phyloP scores from a whole-genome alignment of 2,888 invertebrate genomes.

The Epiblema foenella region DNA sequence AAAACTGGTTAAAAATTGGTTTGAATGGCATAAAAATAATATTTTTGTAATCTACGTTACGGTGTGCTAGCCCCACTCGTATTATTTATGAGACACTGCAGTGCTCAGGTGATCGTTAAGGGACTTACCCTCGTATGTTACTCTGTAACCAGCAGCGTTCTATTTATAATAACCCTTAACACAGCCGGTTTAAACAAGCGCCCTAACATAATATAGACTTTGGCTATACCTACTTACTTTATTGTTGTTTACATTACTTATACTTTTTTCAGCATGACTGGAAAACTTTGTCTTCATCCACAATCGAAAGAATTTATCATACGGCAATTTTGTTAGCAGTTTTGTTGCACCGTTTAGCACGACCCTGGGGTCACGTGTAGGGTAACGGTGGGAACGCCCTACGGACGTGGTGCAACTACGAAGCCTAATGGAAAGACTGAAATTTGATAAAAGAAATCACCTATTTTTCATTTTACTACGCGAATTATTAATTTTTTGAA shows the following conservation, averaged over 20 bases:
- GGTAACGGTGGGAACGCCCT: too few relatives aligned
- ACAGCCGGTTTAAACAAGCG: constrained; percentile 4
- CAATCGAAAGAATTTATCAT: too few relatives aligned
- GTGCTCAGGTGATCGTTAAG: constrained; percentile 46
- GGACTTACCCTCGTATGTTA: constrained; percentile 47
- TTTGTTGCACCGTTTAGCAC: too few relatives aligned
- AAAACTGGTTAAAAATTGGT: too few relatives aligned
- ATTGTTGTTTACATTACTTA: neutral
- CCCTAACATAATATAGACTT: neutral
- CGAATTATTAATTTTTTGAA: too few relatives aligned
- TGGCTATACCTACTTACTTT: neutral
- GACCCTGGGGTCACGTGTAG: too few relatives aligned
- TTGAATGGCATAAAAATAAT: too few relatives aligned
- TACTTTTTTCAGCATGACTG: neutral
- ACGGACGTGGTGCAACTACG: too few relatives aligned
- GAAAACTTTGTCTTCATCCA: neutral
- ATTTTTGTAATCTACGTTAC: too few relatives aligned
- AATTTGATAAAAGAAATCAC: neutral
- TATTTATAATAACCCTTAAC: constrained; percentile 29
- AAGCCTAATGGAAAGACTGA: neutral
- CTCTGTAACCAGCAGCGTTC: constrained; percentile 16
- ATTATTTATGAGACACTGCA: constrained; percentile 57
- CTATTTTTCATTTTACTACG: too few relatives aligned
- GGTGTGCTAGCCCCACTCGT: constrained; percentile 40
- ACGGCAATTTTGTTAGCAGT: too few relatives aligned